phyloP scores from a whole-genome alignment of 2,113 vertebrate species.

The Uria aalge region DNA sequence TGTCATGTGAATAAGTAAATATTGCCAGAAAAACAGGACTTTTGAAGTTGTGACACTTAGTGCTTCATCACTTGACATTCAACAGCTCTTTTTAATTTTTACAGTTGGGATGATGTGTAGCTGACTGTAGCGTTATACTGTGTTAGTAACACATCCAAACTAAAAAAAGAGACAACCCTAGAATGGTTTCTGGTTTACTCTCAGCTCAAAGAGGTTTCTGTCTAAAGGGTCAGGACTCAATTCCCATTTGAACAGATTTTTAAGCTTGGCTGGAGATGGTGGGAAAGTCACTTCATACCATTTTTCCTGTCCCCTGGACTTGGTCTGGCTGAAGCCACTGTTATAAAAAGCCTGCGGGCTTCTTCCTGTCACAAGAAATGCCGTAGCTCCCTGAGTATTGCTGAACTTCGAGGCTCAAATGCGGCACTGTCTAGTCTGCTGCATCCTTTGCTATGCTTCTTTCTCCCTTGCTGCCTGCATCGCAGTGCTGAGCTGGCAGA shows the following conservation, averaged over 20 bases:
- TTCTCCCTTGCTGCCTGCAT: not conserved
- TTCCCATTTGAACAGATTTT: constrained; percentile 15
- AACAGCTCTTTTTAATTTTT: constrained; percentile 70
- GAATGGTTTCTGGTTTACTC: constrained; percentile 46
- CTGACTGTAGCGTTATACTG: constrained; percentile 65
- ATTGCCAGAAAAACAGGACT: constrained; percentile 67
- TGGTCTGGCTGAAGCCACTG: not conserved
- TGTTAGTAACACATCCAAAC: constrained; percentile 67
- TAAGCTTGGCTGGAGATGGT: not conserved
- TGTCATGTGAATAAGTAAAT: constrained; percentile 69
- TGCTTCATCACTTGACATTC: constrained; percentile 66
- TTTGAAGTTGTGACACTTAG: constrained; percentile 62
- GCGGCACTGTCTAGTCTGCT: not conserved
- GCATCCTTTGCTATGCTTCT: not conserved
- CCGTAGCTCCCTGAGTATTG: not conserved
- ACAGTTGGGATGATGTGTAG: constrained; percentile 68
- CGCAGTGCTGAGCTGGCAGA: not conserved
- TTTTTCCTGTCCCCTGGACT: not conserved
- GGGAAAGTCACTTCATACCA: not conserved
- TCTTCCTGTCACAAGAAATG: not conserved
- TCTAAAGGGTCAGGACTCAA: constrained; percentile 24
- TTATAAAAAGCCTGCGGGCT: not conserved
- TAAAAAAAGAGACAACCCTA: constrained; percentile 59
- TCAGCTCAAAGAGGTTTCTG: constrained; percentile 29
- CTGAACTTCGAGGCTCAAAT: not conserved